Evolutionary conservation across 2,888 invertebrate species (phyloP), one percentile per base, ranked within the genome.

Genomic region (Amphimallon solstitiale): DNA sequence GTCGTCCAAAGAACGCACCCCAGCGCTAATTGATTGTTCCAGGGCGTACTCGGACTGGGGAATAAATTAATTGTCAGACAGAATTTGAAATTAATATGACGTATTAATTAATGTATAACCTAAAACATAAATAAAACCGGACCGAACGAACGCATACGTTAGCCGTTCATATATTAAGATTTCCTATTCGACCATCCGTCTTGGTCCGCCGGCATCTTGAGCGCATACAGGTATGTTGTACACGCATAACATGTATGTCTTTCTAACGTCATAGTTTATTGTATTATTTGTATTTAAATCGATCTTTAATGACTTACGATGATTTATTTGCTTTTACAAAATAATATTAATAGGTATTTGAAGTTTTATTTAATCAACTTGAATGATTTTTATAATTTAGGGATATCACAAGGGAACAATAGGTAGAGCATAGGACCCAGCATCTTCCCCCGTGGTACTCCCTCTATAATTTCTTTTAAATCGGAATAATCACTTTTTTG

Each of bases 11-110:
- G 63, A 67, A 54, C 68, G 69, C 72, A 71, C 70, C 71, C 71
- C 56, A 67, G 71, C 68, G 71, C 70, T 73, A 73, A 73, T 73
- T 71, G 72, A 73, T 71, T 71, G 70, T 69, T 71, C 70, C 61
- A 69, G 70, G 72, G 72, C 70, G 72, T 71, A 68, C 64, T 68
- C 63, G 49, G 68, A 64, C 71, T 67, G 56, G 54, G 21, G 67
- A 61, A 71, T 71, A 71, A 72, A 73, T 73, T 71, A 72, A 72
- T 73, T 71, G 70, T 71, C 68, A 68, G 70, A 70, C 70, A 67
- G 65, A 65, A 71, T 72, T 68, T 72, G 73, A 73, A 73, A 73
- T 73, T 73, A 73, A 73, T 73, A 70, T 71, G 72, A 72, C 73
- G 60, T 70, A 63, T 70, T 73, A 73, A 73, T 73, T 73, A 73